Base-by-base conservation (phyloP, 1,140 invertebrate genomes). In the Bemisia tabaci region DNA sequence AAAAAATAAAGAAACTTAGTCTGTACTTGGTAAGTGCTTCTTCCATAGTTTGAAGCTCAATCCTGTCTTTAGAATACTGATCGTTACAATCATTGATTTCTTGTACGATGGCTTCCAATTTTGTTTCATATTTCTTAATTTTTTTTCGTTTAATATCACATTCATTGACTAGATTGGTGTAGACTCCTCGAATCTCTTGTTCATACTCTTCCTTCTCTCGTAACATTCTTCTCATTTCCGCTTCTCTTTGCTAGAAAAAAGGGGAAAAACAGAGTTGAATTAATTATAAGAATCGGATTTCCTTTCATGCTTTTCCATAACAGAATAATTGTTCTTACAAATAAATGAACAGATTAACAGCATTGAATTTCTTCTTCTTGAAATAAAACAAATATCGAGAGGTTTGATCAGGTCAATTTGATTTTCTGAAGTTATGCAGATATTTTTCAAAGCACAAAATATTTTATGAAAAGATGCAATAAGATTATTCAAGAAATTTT, bases 121-220 rank as follows among this genome's bases (percentile, higher is more conserved):
- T 85, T 25, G 80, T 77, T 73, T 86, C 84, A 65, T 90, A 73
- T 75, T 90, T 88, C 71, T 89, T 90, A 26, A 90, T 78, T 80
- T 94, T 92, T 72, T 88, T 89, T n/a, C 90, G 91, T 77, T 95
- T 96, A 24, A 89, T 82, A 76, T 96, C 94, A 1, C 95, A 91
- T 78, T 95, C 92, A 76, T 95, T 91, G 75, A 95, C 91, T 23
- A 96, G 77, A 65, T 86, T 92, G 12, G 88, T 82, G 74, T 91
- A 95, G 0, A 90, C 93, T 75, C 91, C 88, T 59, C 87, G 84
- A 33, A 95, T 85, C 75, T 91, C 91, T 65, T 87, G 80, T 1
- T 92, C 91, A 5, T 87, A 91, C 74, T 96, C 90, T 75, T 98
- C 92, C 75, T 94, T 88, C 70, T 88, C 77, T 73, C 95, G 91